These are phyloP conservation scores for Caenorhabditis parvicauda DNA, from an alignment of 2,888 invertebrate species.

Conservation along the genomic window DNA sequence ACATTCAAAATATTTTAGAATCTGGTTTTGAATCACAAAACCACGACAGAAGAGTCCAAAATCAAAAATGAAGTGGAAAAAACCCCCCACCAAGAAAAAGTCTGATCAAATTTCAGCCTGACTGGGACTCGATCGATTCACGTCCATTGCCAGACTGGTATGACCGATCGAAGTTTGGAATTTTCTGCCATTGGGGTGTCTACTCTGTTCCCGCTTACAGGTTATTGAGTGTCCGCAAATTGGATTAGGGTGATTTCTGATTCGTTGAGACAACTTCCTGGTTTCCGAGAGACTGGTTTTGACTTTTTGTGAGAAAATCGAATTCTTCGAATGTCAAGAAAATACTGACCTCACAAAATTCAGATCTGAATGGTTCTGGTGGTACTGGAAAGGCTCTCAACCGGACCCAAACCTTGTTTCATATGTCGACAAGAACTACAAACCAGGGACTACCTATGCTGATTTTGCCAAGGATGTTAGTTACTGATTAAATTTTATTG, in stretches of 20 bases:
- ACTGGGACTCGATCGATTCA: constrained; percentile 65
- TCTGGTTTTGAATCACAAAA: too few species aligned
- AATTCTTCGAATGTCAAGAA: constrained; percentile 9
- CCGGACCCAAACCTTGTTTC: constrained; percentile 51
- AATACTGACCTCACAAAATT: not conserved
- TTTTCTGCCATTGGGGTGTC: constrained; percentile 67
- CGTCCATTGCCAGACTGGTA: constrained; percentile 65
- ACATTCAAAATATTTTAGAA: too few species aligned
- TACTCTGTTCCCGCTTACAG: constrained; percentile 46
- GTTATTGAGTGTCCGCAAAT: constrained; percentile 6
- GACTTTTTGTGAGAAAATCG: constrained; percentile 1
- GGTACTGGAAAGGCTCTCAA: constrained; percentile 54
- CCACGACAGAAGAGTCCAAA: too few species aligned
- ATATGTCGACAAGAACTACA: constrained; percentile 81
- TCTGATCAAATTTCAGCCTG: constrained; percentile 54
- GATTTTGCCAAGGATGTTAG: constrained; percentile 74
- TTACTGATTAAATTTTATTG: constrained; percentile 1
- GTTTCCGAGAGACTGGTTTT: not conserved
- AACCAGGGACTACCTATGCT: constrained; percentile 82
- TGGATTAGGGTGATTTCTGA: not conserved
- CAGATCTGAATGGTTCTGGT: constrained; percentile 77
- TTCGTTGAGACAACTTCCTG: not conserved
- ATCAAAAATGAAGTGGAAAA: too few species aligned
- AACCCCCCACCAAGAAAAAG: too few species aligned
- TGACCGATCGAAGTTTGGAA: constrained; percentile 66